A percentile compares a stretch with the other conserved stretches of the same genome.
These are phyloP conservation scores for Hyalella azteca DNA, from an alignment of 2,888 invertebrate species.

Conservation along the genomic window DNA sequence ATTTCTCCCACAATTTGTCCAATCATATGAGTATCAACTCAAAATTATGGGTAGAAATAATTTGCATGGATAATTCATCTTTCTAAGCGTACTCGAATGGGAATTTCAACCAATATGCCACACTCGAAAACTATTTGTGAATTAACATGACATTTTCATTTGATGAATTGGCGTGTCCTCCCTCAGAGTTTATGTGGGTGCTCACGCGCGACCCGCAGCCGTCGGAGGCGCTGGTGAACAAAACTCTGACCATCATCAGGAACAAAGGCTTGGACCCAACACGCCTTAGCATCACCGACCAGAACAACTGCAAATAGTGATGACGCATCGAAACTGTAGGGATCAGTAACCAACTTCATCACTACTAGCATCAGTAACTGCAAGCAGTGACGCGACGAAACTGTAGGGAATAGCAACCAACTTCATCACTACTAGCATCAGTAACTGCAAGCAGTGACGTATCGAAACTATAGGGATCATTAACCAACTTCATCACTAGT, in stretches of 20 bases:
- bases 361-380: neutral
- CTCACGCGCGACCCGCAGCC: constrained; percentile 42
- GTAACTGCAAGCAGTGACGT: neutral
- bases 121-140: no score
- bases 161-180: neutral
- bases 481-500: neutral
- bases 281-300: neutral
- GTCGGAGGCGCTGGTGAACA: neutral
- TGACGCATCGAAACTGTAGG: neutral
- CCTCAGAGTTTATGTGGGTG: constrained; percentile 46
- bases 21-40: no score
- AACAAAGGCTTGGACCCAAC: neutral
- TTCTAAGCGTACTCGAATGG: no score
- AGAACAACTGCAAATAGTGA: constrained; percentile 27
- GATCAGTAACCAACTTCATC: neutral
- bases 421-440: neutral
- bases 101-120: no score
- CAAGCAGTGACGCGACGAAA: neutral
- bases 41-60: no score
- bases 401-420: neutral
- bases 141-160: no score
- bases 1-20: no score
- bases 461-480: neutral
- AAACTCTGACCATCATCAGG: neutral
- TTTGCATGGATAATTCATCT: no score